A percentile compares a stretch with the other conserved stretches of the same genome.
phyloP scores from a whole-genome alignment of 1,140 invertebrate species.

The Acyrthosiphon pisum region DNA sequence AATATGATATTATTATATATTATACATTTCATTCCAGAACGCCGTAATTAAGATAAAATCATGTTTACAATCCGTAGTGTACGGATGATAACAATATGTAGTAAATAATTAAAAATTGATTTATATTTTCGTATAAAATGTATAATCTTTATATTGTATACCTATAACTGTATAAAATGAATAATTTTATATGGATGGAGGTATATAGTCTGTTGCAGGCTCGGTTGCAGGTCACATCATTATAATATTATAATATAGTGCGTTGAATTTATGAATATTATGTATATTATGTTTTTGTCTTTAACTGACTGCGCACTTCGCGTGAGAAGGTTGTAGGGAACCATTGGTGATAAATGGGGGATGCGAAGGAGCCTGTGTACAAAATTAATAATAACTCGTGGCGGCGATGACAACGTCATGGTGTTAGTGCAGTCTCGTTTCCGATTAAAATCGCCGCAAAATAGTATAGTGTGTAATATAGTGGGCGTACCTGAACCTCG shows the following conservation, averaged over 20 bases:
- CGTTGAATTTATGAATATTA: neutral
- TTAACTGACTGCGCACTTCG: neutral
- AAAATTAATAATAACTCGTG: too few relatives aligned
- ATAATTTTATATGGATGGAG: neutral
- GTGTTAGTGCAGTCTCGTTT: neutral
- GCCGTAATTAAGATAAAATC: neutral
- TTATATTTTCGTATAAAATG: neutral
- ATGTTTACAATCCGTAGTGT: neutral
- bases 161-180: neutral
- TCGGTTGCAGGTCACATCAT: neutral
- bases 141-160: neutral
- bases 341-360: neutral
- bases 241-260: conserved; percentile 10
- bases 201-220: neutral
- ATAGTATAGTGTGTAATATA: neutral
- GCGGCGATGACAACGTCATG: neutral
- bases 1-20: neutral
- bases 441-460: neutral
- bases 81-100: neutral
- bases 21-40: neutral
- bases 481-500: neutral
- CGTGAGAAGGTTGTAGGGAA: neutral
- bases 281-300: neutral
- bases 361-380: neutral
- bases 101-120: too few relatives aligned